Evolutionary conservation across 2,888 invertebrate species (phyloP).

Genomic region (Eupithecia pulchellata): DNA sequence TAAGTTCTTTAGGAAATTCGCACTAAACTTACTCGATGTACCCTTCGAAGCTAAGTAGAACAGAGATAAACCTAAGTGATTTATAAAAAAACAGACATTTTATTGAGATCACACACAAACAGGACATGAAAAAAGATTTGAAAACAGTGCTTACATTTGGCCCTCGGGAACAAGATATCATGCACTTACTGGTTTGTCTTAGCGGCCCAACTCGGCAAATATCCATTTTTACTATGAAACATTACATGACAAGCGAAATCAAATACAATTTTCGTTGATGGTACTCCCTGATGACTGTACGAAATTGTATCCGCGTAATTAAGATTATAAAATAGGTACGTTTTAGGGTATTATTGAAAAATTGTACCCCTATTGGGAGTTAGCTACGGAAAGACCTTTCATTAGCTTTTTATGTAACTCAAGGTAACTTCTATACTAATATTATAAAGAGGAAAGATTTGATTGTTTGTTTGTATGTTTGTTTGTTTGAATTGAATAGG

Average conservation of each 20-base stretch:
- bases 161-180: no score
- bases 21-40: neutral
- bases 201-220: neutral
- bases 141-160: no score
- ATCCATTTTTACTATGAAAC: neutral
- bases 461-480: no score
- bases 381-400: neutral
- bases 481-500: no score
- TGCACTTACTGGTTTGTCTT: no score
- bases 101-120: neutral
- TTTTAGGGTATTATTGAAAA: neutral
- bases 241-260: neutral
- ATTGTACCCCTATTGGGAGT: neutral
- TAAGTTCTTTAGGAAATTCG: neutral
- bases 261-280: neutral
- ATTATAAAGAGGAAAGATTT: no score
- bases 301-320: neutral
- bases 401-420: neutral
- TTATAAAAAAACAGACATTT: no score
- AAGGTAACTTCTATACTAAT: no score
- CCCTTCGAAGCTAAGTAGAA: neutral
- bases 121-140: no score
- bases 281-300: neutral
- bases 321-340: neutral
- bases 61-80: no score